Evolutionary conservation across 2,113 vertebrate species (phyloP).

Genomic region (Mus spicilegus): DNA sequence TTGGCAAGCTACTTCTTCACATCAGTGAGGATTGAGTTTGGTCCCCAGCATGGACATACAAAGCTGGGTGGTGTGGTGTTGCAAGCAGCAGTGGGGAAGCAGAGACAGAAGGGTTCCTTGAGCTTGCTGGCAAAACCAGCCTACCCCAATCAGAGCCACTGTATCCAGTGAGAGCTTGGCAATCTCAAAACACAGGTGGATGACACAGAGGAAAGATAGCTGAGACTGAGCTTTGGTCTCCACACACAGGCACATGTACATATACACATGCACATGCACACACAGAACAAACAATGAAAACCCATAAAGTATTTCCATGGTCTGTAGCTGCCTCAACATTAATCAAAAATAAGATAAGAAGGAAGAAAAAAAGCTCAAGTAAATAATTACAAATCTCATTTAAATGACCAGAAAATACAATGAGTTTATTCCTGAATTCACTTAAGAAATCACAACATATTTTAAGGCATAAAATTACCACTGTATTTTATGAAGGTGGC

Average conservation of each 20-base stretch:
- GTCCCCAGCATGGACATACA: not conserved
- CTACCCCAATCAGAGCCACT: not conserved
- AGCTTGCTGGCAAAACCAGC: not conserved
- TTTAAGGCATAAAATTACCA: not conserved
- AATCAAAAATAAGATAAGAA: not conserved
- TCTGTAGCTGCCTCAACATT: not conserved
- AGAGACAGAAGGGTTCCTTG: too few relatives aligned
- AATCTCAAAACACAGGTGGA: not conserved
- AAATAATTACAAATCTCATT: constrained; percentile 1
- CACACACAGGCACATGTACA: not conserved
- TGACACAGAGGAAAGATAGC: not conserved
- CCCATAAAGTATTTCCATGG: not conserved
- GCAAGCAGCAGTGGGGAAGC: too few relatives aligned
- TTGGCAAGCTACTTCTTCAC: too few relatives aligned
- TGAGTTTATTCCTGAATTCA: not conserved
- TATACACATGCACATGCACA: not conserved
- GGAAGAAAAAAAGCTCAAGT: not conserved
- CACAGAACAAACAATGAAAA: not conserved
- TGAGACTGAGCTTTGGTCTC: not conserved
- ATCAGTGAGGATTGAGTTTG: not conserved
- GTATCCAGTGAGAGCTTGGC: not conserved
- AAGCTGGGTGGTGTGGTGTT: not conserved
- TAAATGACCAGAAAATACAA: not conserved
- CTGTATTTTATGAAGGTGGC: not conserved
- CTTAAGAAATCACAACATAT: not conserved